These are phyloP conservation scores for Pandemis cinnamomeana DNA, from an alignment of 2,888 invertebrate species.

Conservation along the genomic window DNA sequence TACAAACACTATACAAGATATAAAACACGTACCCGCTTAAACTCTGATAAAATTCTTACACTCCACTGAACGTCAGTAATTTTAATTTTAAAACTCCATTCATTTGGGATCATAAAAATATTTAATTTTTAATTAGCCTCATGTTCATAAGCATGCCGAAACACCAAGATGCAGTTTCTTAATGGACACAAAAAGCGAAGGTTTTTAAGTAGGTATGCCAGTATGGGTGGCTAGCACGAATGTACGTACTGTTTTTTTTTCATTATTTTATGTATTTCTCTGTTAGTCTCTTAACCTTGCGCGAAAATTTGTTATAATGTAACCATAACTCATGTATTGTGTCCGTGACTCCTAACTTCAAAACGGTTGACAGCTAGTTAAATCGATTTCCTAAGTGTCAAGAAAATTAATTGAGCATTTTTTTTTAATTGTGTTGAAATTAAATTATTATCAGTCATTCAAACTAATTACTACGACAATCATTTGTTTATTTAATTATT, in stretches of 20 bases:
- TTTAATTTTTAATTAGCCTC: conserved; percentile 7
- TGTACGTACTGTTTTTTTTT: neutral
- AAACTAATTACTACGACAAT: no score
- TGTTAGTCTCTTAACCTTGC: no score
- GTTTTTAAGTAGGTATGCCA: neutral
- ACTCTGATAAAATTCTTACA: neutral
- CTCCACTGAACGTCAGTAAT: conserved; percentile 5
- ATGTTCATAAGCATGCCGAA: conserved; percentile 1
- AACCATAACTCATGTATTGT: no score
- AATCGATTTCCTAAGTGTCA: no score
- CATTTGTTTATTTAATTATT: no score
- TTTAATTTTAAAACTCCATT: conserved; percentile 5
- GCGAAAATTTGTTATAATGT: no score
- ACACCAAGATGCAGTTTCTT: neutral
- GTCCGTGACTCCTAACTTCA: no score
- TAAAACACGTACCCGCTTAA: conserved; percentile 8
- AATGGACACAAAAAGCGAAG: neutral
- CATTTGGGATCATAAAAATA: conserved; percentile 5
- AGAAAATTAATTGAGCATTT: no score
- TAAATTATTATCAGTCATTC: no score
- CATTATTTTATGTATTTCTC: no score
- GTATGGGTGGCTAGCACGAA: neutral
- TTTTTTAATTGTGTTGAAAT: no score
- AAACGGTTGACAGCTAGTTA: no score
- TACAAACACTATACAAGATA: conserved; percentile 46